Percentiles rank a stretch among this genome's conserved stretches.
phyloP scores from a whole-genome alignment of 2,797 vertebrate species.

The Schizothorax lantsangensis region DNA sequence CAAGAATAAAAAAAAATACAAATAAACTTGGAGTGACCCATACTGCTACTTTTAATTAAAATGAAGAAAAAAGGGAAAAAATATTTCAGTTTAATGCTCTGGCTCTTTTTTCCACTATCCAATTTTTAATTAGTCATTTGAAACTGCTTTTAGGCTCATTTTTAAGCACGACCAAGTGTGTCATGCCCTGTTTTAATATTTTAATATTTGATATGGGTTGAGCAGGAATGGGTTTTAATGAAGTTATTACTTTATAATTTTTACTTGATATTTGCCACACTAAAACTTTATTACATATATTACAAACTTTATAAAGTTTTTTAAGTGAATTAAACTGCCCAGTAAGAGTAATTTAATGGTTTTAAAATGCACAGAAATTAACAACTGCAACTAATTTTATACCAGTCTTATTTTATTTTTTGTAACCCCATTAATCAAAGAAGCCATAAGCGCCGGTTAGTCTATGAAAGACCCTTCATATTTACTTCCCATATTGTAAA shows the following conservation, averaged over 20 bases:
- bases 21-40: neutral
- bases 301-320: neutral
- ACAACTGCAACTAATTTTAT: neutral
- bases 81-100: neutral
- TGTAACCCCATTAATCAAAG: neutral
- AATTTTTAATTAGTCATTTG: slow-evolving; percentile 4
- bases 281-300: neutral
- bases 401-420: neutral
- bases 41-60: neutral
- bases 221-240: neutral
- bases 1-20: neutral
- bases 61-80: neutral
- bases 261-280: slow-evolving; percentile 5
- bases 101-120: neutral
- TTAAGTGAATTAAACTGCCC: neutral
- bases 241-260: slow-evolving; percentile 4
- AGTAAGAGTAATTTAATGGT: neutral
- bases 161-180: slow-evolving; percentile 7
- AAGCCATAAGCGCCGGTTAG: neutral
- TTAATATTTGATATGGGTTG: neutral
- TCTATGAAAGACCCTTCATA: neutral
- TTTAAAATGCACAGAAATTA: slow-evolving; percentile 6
- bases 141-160: neutral
- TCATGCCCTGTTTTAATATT: slow-evolving; percentile 4
- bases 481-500: slow-evolving; percentile 1